Evolutionary conservation across 53 echinoderm and acorn worm genomes (phyloP), one percentile per base, ranked within the genome.

Genomic region (Pentamera pediparva): DNA sequence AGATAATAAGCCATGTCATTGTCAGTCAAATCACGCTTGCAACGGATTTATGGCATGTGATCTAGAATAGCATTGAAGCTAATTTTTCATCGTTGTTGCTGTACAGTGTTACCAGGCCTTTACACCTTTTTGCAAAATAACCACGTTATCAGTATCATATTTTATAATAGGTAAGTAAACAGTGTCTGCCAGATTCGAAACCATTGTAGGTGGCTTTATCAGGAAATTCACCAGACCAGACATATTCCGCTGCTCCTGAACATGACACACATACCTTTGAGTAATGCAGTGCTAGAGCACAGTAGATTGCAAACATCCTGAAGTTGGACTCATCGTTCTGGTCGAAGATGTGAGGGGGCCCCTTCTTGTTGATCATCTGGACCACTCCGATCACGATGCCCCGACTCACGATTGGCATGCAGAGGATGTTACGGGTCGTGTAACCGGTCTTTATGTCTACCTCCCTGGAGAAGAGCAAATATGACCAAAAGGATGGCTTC

Each of bases 221-320:
- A n/a, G n/a, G n/a, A n/a, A n/a, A n/a, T 45, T 45, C 1, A 12
- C 47, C n/a, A n/a, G 13, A 12, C 47, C 47, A 45, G n/a, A 12
- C 47, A 45, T 45, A n/a, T n/a, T n/a, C 47, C 47, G 13, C 47
- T 45, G 13, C 47, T n/a, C 47, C 47, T 41, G 9, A 10, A 41
- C 1, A 45, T 15, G n/a, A n/a, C 47, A 1, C 13, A 45, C 21
- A 61, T 61, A 95, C 96, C 91, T 88, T 91, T 0, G 96, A 88
- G 71, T 91, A 95, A 59, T 95, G 90, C 32, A 95, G 78, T 61
- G 96, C 96, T 32, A 95, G 82, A 0, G 96, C 96, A 67, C 96
- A 95, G 78, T 95, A 91, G 28, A 85, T 87, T 37, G 96, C 83
- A 81, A 95, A 95, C 83, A 95, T 91, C 56, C 86, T 75, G 65